Base-by-base conservation (phyloP, 1,140 invertebrate species). In the Drosophila varians region DNA sequence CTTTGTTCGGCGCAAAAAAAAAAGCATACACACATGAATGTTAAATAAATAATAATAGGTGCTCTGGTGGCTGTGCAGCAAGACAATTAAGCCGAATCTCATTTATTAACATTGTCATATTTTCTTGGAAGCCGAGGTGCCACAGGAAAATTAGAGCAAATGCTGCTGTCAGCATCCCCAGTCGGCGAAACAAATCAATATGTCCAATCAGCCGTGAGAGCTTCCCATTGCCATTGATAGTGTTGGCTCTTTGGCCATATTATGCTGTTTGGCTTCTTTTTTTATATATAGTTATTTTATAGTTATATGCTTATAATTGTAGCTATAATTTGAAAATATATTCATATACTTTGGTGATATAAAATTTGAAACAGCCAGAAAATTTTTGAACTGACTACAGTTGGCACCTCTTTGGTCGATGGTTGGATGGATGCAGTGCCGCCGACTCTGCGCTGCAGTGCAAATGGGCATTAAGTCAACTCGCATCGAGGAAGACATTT, bases 401-500 rank as follows among this genome's bases (percentile, higher is more conserved):
- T 56, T n/a, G 38, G 7, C 58, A 62, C 0, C 58, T 12, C 55
- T 61, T 16, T 19, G 16, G 38, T 38, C 19, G 4, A 14, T 38
- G 21, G 4, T 9, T 48, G 21, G 4, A 12, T 48, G 25, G 46
- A 23, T 42, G 55, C 62, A 43, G 58, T 49, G 58, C 19, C 36
- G 11, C 36, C 36, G 42, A 47, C 26, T 46, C 62, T 65, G 62
- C n/a, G 46, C 45, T 52, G 62, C 64, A 68, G 64, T 68, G 64
- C 64, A 77, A 77, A 78, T 71, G 74, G 71, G 80, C 77, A 77
- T 86, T 86, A 86, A 84, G 80, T 79, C 80, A 86, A 80, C 68
- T 87, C 31, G 57, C 80, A 86, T 80, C 69, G 76, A 80, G 80
- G 76, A 86, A 86, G 76, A 86, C 82, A 86, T 86, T 86, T 86